These are phyloP conservation scores for Lasioglossum lativentre DNA, from an alignment of 2,888 invertebrate species.

Conservation along the genomic window DNA sequence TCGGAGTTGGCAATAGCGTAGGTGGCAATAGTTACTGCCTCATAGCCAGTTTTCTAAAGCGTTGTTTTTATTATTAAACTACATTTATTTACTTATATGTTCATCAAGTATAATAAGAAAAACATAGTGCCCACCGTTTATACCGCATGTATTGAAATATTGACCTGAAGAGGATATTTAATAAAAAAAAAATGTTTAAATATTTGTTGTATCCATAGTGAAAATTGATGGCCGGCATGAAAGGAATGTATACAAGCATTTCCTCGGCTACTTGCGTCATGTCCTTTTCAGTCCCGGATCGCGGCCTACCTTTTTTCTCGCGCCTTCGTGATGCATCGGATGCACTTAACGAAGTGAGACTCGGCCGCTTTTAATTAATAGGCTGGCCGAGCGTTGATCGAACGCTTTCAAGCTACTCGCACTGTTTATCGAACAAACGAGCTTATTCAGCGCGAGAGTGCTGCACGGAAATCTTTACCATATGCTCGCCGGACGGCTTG, in stretches of 20 bases:
- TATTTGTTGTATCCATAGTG: not conserved
- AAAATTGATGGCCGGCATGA: not conserved
- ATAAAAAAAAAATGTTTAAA: too few relatives aligned
- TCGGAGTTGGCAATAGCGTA: too few relatives aligned
- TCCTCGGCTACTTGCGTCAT: slow-evolving; percentile 64
- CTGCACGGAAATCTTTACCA: slow-evolving; percentile 46
- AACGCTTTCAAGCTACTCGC: slow-evolving; percentile 65
- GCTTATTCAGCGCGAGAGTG: slow-evolving; percentile 69
- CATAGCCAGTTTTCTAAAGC: too few relatives aligned
- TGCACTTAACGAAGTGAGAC: slow-evolving; percentile 70
- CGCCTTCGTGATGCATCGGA: slow-evolving; percentile 67
- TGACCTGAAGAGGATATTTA: too few relatives aligned
- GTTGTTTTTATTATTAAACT: not conserved
- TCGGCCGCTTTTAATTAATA: slow-evolving; percentile 70
- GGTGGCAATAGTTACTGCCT: too few relatives aligned
- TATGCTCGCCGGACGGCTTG: slow-evolving; percentile 46
- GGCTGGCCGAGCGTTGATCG: slow-evolving; percentile 68
- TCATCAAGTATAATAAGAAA: not conserved
- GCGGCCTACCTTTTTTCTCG: slow-evolving; percentile 27
- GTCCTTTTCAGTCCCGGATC: slow-evolving; percentile 52
- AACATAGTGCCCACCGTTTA: too few relatives aligned
- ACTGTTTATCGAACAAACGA: slow-evolving; percentile 73
- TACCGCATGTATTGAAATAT: too few relatives aligned
- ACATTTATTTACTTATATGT: not conserved
- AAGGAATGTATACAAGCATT: slow-evolving; percentile 51